Evolutionary conservation across 2,888 invertebrate genomes (phyloP), one percentile per base, ranked within the genome.

Genomic region (Nasonia oneida): DNA sequence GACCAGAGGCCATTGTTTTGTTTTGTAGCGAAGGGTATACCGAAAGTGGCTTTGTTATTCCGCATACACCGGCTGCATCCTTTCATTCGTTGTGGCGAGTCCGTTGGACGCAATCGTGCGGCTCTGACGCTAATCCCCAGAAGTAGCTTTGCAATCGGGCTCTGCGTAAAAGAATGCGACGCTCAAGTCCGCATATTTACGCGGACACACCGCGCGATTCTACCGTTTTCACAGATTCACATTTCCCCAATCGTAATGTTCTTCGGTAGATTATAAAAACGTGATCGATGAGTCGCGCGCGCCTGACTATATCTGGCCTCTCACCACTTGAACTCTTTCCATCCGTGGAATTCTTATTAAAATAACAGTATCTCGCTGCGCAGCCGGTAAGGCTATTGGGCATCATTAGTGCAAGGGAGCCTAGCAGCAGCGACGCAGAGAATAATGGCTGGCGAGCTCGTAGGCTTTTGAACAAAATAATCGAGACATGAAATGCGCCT

Each of bases 401-500:
- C 6, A 42, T 42, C 1, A 42, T 42, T 10, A 42, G 42, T 37
- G 37, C 37, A 5, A 5, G 37, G 4, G 37, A 37, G 37, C 3
- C 37, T 5, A 42, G 42, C 8, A 0, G 10, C 42, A 42, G 42
- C 42, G 8, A 42, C 42, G 42, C 42, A 42, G 47, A 47, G n/a
- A 33, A 57, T 15, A 85, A 81, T 71, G 83, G 84, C 87, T 75
- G 87, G 84, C 86, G 87, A 87, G 86, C 82, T 77, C 84, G 86
- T 85, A 84, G 87, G 90, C 92, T 91, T 92, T 92, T 92, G 92
- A 92, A 89, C 87, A 88, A 91, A 93, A 92, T 93, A 92, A 93
- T 92, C 92, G 92, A 92, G 92, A 92, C 92, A 91, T 92, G 91
- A 92, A 92, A 92, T 92, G 91, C 91, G 88, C 87, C 89, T 86